Evolutionary conservation across 2,888 invertebrate species (phyloP).

Genomic region (Ophioninae sp.): DNA sequence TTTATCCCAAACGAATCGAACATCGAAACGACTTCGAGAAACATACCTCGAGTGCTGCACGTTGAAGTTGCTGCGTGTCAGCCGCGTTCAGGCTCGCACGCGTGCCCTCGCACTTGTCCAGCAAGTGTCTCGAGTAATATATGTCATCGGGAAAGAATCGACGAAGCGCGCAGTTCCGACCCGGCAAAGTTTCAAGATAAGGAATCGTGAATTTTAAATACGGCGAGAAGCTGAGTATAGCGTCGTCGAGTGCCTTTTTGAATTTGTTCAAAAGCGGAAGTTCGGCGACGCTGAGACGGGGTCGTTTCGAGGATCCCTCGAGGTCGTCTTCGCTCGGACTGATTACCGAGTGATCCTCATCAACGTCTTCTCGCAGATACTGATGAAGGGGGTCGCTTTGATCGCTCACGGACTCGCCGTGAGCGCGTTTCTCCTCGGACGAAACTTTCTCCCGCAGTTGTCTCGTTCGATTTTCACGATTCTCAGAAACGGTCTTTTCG

Average conservation of each 20-base stretch:
- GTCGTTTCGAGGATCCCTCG: slow-evolving; percentile 70
- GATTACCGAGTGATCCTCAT: slow-evolving; percentile 74
- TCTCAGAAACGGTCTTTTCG: slow-evolving; percentile 26
- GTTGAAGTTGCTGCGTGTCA: not conserved
- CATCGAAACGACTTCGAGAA: too few relatives aligned
- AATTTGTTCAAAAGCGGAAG: slow-evolving; percentile 86
- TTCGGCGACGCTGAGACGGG: slow-evolving; percentile 83
- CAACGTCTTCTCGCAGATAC: slow-evolving; percentile 81
- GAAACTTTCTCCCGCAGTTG: slow-evolving; percentile 53
- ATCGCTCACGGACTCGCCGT: slow-evolving; percentile 86
- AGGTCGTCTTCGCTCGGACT: slow-evolving; percentile 53
- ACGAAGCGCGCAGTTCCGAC: slow-evolving; percentile 88
- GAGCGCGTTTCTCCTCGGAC: slow-evolving; percentile 79
- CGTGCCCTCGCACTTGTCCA: slow-evolving; percentile 77
- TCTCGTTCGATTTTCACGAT: not conserved
- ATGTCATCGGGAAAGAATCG: slow-evolving; percentile 88
- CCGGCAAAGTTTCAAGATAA: slow-evolving; percentile 92
- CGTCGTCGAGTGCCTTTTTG: slow-evolving; percentile 88
- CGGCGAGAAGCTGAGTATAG: slow-evolving; percentile 92
- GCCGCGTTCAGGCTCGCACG: slow-evolving; percentile 31
- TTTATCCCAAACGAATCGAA: too few relatives aligned
- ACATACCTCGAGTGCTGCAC: not conserved
- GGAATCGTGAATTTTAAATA: slow-evolving; percentile 92
- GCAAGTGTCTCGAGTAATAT: slow-evolving; percentile 86
- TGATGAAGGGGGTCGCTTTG: slow-evolving; percentile 91